Evolutionary conservation across 2,888 invertebrate genomes (phyloP), one percentile per base, ranked within the genome.

Genomic region (Watsonalla binaria): DNA sequence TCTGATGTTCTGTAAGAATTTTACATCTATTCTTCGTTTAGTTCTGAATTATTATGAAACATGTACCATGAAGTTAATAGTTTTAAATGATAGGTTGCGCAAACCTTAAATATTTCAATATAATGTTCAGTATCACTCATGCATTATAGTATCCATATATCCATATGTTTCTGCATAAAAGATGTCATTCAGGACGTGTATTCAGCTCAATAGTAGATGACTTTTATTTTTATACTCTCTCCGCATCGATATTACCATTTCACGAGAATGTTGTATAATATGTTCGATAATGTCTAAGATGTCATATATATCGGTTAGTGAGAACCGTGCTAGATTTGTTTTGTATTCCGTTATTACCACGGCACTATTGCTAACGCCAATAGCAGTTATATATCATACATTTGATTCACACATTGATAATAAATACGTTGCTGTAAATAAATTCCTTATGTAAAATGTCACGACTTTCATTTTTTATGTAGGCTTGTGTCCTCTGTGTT

Each of bases 401-500:
- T 24, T 24, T 24, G 34, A 8, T 49, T 13, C 13, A 37, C 46
- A 46, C 46, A 53, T 24, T 24, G 24, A 13, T 11, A 24, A 6
- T 45, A 46, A 14, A 45, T 24, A 53, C 24, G 14, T 53, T 55
- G 46, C 51, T 55, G 55, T 53, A 33, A 59, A 59, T 59, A 59
- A 56, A 59, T 54, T 49, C 53, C 49, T 14, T 49, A 49, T 9
- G 14, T 49, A 35, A 37, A 37, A 8, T 6, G 14, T 5, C 8
- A 49, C 14, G 14, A 8, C 57, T 56, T 45, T 54, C 15, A 57
- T 51, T 54, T 5, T 50, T 57, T 51, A 55, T 34, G 50, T 53
- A 47, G 56, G 48, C 51, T 39, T 34, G 51, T 54, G 60, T 56
- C 24, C 53, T 55, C 52, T 54, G 64, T 59, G 52, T 54, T 51